Conservation (phyloP, 1,140 invertebrate genomes). For the Argopecten irradians region DNA sequence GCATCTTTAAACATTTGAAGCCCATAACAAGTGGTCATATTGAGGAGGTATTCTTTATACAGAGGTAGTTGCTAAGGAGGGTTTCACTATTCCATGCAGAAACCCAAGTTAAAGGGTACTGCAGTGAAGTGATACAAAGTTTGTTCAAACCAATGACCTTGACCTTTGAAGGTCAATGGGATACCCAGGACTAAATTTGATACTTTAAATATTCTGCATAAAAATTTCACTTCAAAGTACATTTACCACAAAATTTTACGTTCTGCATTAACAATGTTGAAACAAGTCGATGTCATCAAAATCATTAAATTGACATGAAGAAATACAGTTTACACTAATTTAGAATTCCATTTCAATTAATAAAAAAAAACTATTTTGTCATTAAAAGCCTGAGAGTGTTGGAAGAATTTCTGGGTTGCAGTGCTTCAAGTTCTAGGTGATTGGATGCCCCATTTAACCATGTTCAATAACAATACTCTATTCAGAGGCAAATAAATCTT, state of each 20-base stretch:
- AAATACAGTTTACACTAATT: background rate
- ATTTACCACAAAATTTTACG: background rate
- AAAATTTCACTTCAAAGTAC: no score
- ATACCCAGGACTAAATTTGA: no score
- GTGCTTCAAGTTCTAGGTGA: background rate
- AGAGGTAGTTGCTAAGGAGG: no score
- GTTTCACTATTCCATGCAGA: no score
- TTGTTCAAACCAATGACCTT: no score
- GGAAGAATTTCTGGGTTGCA: background rate
- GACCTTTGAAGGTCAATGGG: no score
- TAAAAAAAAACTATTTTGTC: background rate
- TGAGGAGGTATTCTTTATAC: no score
- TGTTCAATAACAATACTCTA: conserved; percentile 13
- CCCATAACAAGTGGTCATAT: no score
- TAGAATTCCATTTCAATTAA: conserved; percentile 5
- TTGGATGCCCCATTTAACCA: background rate
- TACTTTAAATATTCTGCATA: no score
- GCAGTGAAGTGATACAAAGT: no score
- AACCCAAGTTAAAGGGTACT: no score
- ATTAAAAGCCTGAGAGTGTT: conserved; percentile 9
- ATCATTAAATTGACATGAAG: background rate
- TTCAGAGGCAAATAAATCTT: conserved; percentile 1
- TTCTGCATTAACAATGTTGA: background rate
- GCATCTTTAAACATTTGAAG: no score
- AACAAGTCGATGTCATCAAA: background rate